phyloP scores from a whole-genome alignment of 2,888 invertebrate species.

The Drosophila niveifrons region DNA sequence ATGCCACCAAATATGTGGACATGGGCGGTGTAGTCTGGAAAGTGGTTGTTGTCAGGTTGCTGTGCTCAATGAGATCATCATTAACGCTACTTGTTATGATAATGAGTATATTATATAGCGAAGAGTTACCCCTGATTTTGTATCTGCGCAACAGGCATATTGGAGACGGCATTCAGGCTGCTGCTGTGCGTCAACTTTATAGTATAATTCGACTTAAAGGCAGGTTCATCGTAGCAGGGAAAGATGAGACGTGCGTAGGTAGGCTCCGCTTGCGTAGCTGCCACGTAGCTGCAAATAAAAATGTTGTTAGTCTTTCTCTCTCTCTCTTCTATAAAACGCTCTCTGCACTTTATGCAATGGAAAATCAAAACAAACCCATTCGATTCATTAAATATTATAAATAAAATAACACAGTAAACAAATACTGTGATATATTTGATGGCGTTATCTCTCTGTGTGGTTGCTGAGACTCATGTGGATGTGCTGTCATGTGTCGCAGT shows the following conservation, averaged over 20 bases:
- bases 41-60: constrained; percentile 80
- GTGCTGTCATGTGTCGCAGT: constrained; percentile 3
- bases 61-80: constrained; percentile 34
- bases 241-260: constrained; percentile 89
- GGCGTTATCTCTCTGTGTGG: constrained; percentile 24
- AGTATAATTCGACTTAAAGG: constrained; percentile 89
- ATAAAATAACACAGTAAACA: constrained; percentile 12
- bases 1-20: constrained; percentile 94
- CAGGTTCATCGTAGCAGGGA: constrained; percentile 93
- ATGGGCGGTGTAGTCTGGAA: constrained; percentile 88
- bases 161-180: constrained; percentile 84
- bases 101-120: not conserved
- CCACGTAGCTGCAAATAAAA: constrained; percentile 83
- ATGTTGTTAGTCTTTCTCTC: too few relatives aligned
- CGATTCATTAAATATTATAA: constrained; percentile 20
- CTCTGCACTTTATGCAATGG: not conserved
- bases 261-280: constrained; percentile 90
- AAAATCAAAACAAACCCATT: constrained; percentile 19
- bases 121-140: constrained; percentile 61
- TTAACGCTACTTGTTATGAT: not conserved
- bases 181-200: constrained; percentile 87
- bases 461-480: constrained; percentile 26
- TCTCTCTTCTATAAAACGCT: not conserved
- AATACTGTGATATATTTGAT: constrained; percentile 11
- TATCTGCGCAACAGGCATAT: constrained; percentile 77